These are phyloP conservation scores for Drosophila rhopaloa DNA, from an alignment of 1,140 invertebrate species.

Conservation along the genomic window DNA sequence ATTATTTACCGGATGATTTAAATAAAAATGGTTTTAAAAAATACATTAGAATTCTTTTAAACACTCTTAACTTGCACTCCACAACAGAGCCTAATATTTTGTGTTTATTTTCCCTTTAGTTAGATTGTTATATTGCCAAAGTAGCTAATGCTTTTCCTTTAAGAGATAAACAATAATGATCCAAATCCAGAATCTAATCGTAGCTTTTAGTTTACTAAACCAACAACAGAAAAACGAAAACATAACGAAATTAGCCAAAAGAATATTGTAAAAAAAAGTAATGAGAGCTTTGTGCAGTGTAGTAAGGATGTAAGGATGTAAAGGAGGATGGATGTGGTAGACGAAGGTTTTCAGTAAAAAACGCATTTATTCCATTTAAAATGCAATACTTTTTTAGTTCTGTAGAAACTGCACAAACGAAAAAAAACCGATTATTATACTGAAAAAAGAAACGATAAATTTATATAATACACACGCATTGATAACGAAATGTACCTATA, in stretches of 20 bases:
- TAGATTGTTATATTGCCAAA: constrained; percentile 38
- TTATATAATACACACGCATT: constrained; percentile 26
- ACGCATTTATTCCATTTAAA: constrained; percentile 77
- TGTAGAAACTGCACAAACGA: constrained; percentile 43
- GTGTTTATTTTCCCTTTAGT: constrained; percentile 36
- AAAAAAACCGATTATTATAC: constrained; percentile 30
- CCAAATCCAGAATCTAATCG: constrained; percentile 29
- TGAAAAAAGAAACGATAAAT: constrained; percentile 32
- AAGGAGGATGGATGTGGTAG: constrained; percentile 4
- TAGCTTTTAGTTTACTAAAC: constrained; percentile 51
- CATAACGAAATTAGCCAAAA: constrained; percentile 14
- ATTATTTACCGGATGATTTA: too few species aligned
- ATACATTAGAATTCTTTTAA: too few species aligned
- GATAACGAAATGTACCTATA: constrained; percentile 45
- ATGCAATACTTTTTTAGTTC: constrained; percentile 65
- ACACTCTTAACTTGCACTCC: constrained; percentile 5
- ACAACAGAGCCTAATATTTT: constrained; percentile 11
- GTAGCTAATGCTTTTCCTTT: constrained; percentile 52
- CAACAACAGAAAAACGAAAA: constrained; percentile 11
- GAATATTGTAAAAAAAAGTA: constrained; percentile 13
- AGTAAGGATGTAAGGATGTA: constrained; percentile 7
- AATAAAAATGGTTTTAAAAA: too few species aligned
- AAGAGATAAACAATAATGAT: constrained; percentile 19
- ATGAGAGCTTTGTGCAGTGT: constrained; percentile 29
- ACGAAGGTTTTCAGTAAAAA: constrained; percentile 63